Evolutionary conservation across 1,140 invertebrate species (phyloP), one percentile per base, ranked within the genome.

Genomic region (Amphibalanus amphitrite): DNA sequence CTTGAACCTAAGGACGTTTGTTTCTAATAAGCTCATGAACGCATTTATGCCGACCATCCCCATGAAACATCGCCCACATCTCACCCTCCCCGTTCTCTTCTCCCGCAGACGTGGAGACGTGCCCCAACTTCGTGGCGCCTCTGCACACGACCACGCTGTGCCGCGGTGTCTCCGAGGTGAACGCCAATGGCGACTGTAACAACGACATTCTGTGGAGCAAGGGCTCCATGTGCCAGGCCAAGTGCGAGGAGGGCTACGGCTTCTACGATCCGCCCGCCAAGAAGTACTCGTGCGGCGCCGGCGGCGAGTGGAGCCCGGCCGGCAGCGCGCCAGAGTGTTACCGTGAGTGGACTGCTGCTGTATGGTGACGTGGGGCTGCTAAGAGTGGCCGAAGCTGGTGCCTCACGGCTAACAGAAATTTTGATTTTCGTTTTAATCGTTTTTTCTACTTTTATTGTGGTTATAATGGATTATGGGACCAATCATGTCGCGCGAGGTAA

Each of bases 311-410:
- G 75, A 67, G 59, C 33, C 75, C 75, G 0, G 30, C 69, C 28
- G 74, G 73, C 47, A 74, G 74, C 70, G 75, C 75, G n/a, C 75
- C 75, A 0, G 74, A 76, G 71, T 76, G 75, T 74, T 74, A 76
- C 73, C 74, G 75, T 76, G 71, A 73, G 75, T 74, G 47, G n/a
- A n/a, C n/a, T n/a, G n/a, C n/a, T n/a, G n/a, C n/a, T n/a, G n/a
- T n/a, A n/a, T n/a, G n/a, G n/a, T n/a, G n/a, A n/a, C n/a, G n/a
- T n/a, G n/a, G n/a, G n/a, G n/a, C n/a, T n/a, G n/a, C n/a, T n/a
- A n/a, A n/a, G n/a, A n/a, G n/a, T n/a, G n/a, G n/a, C n/a, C n/a
- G n/a, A n/a, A n/a, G n/a, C n/a, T n/a, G n/a, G n/a, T n/a, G n/a
- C n/a, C n/a, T n/a, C n/a, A n/a, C n/a, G n/a, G n/a, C n/a, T n/a